Evolutionary conservation across 2,113 vertebrate genomes (phyloP).

Genomic region (Megalops atlanticus): DNA sequence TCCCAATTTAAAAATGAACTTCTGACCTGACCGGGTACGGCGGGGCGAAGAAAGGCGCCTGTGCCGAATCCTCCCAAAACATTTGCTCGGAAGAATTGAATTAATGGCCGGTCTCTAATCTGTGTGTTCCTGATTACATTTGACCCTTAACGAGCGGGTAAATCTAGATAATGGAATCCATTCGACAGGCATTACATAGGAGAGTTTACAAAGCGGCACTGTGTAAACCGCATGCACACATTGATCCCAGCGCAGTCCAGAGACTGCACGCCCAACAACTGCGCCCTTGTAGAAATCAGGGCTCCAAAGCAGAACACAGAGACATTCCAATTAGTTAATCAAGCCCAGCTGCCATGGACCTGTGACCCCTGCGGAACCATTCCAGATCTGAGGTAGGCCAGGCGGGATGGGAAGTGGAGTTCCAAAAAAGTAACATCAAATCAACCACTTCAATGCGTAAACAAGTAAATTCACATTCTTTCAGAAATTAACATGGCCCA

Average conservation of each 20-base stretch:
- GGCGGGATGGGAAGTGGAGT: neutral
- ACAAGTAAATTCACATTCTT: no score
- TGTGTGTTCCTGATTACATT: neutral
- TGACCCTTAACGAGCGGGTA: constrained; percentile 3
- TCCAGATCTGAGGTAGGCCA: neutral
- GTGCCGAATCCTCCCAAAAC: neutral
- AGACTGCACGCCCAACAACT: neutral
- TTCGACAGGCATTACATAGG: constrained; percentile 24
- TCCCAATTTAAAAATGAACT: constrained; percentile 1
- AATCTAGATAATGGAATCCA: constrained; percentile 28
- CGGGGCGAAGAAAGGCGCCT: neutral
- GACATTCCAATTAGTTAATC: neutral
- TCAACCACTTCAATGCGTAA: no score
- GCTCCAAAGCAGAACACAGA: neutral
- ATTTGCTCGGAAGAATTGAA: neutral
- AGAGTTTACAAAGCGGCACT: neutral
- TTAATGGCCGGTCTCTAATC: neutral
- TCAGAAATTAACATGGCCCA: neutral
- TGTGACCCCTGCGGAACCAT: neutral
- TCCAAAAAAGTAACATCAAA: no score
- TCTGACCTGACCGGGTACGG: neutral
- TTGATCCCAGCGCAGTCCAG: neutral
- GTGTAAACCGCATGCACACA: neutral
- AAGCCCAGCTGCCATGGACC: neutral
- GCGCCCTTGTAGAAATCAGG: no score